A percentile compares a stretch with the other conserved stretches of the same genome.
Conservation (phyloP, 1,140 invertebrate genomes). For the Telenomus remus region DNA sequence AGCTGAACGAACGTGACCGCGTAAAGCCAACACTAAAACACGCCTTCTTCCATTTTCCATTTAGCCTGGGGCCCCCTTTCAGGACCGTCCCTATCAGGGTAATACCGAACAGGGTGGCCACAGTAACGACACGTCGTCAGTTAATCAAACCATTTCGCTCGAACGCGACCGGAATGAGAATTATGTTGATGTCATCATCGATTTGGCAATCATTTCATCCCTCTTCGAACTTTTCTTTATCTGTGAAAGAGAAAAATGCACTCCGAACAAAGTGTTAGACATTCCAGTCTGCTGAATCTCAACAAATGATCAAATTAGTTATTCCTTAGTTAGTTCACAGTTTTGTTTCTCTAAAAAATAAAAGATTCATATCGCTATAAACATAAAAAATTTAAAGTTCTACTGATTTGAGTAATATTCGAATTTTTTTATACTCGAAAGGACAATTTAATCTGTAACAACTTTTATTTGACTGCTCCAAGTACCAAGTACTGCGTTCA, state of each 20-base stretch:
- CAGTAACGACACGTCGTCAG: conserved; percentile 73
- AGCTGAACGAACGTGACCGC: conserved; percentile 62
- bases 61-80: conserved; percentile 59
- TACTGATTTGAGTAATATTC: too few relatives aligned
- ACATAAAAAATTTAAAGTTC: too few relatives aligned
- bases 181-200: conserved; percentile 64
- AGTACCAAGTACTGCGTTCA: too few relatives aligned
- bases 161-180: conserved; percentile 65
- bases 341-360: too few relatives aligned
- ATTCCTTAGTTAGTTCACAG: too few relatives aligned
- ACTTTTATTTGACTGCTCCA: too few relatives aligned
- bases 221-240: conserved; percentile 36
- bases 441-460: too few relatives aligned
- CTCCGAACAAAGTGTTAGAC: background rate
- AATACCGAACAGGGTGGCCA: conserved; percentile 65
- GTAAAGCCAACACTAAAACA: conserved; percentile 57
- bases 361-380: too few relatives aligned
- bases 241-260: background rate
- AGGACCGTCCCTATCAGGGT: conserved; percentile 61
- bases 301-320: background rate
- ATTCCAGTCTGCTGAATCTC: background rate
- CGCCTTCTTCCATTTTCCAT: conserved; percentile 62
- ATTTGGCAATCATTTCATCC: conserved; percentile 61
- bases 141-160: conserved; percentile 75
- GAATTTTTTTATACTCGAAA: too few relatives aligned